Percentiles rank a stretch among this genome's conserved stretches.
phyloP scores from a whole-genome alignment of 2,797 vertebrate genomes.

The Tragelaphus oryx region DNA sequence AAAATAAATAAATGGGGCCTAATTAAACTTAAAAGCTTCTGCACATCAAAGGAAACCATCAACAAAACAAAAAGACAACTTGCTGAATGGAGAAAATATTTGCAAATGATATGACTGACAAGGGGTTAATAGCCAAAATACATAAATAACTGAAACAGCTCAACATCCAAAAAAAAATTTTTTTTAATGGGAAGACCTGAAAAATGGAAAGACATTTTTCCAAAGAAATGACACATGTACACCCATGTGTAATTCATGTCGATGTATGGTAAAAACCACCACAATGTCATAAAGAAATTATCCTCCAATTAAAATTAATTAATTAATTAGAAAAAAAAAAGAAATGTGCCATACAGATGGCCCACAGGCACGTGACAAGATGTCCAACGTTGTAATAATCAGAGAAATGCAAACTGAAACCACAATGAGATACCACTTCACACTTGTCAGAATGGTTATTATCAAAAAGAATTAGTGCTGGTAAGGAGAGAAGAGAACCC shows the following conservation, averaged over 20 bases:
- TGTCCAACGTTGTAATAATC: background rate
- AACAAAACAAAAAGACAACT: background rate
- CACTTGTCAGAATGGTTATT: background rate
- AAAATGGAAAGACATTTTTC: background rate
- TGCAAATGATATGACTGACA: background rate
- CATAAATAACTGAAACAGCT: background rate
- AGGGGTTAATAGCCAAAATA: background rate
- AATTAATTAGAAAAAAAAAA: background rate
- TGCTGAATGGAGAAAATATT: background rate
- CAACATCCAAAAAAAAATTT: background rate
- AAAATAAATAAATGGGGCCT: background rate
- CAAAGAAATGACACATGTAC: background rate
- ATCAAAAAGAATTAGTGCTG: background rate
- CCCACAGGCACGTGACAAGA: background rate
- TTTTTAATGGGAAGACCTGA: background rate
- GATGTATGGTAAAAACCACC: background rate
- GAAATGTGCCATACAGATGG: background rate
- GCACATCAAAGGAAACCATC: background rate
- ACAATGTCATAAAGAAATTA: background rate
- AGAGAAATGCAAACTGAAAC: background rate
- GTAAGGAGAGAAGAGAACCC: background rate
- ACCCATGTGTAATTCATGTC: background rate
- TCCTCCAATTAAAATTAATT: background rate
- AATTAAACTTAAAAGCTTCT: background rate
- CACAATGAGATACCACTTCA: background rate